Conservation (phyloP, 1,140 invertebrate genomes). For the Drosophila prosaltans region DNA sequence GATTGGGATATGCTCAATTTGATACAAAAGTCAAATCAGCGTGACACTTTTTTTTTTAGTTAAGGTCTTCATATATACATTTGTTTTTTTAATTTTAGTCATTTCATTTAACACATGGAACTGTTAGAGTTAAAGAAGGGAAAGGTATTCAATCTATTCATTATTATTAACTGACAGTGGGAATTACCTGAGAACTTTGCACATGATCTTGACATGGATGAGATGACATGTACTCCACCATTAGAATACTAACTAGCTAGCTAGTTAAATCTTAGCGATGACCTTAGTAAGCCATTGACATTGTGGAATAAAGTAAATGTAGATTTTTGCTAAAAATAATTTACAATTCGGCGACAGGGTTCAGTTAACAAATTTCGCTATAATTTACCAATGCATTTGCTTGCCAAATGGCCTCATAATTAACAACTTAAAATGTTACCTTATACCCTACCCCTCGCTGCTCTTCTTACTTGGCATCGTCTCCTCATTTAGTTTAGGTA, state of each 20-base stretch:
- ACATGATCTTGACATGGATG: slow-evolving; percentile 49
- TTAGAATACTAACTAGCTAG: neutral
- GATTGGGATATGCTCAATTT: slow-evolving; percentile 60
- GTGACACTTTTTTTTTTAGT: slow-evolving; percentile 46
- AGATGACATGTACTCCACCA: slow-evolving; percentile 2
- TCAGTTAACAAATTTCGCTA: slow-evolving; percentile 25
- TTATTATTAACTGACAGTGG: slow-evolving; percentile 26
- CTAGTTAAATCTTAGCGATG: neutral
- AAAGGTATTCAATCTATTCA: neutral
- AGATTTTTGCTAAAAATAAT: neutral
- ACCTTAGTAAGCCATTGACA: slow-evolving; percentile 43
- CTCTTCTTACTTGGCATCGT: neutral
- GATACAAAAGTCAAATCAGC: slow-evolving; percentile 54
- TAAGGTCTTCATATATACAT: no score
- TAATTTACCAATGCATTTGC: slow-evolving; percentile 31
- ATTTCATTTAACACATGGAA: no score
- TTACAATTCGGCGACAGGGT: neutral
- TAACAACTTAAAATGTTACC: slow-evolving; percentile 2
- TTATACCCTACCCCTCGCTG: neutral
- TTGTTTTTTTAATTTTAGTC: no score
- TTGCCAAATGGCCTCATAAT: slow-evolving; percentile 48
- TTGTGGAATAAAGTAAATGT: slow-evolving; percentile 9
- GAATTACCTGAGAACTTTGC: slow-evolving; percentile 6
- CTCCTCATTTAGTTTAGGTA: slow-evolving; percentile 7
- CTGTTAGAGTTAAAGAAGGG: no score